A percentile compares a stretch with the other conserved stretches of the same genome.
phyloP scores from a whole-genome alignment of 1,140 invertebrate genomes.

The Drosophila navojoa region DNA sequence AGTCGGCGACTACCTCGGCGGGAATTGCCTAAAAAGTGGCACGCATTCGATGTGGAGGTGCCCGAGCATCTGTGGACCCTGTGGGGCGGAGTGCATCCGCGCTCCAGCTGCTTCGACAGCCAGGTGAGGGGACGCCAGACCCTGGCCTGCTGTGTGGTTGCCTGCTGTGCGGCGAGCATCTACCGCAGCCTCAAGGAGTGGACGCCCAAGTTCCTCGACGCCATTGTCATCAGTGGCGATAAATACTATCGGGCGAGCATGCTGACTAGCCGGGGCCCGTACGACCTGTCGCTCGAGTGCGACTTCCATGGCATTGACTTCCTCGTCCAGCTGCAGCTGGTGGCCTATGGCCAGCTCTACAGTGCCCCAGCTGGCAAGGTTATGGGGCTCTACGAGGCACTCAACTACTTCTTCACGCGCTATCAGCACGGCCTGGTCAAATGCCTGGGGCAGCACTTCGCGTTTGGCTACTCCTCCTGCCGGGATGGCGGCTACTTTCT shows the following conservation, averaged over 20 bases:
- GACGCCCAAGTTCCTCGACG: conserved; percentile 85
- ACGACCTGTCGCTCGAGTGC: conserved; percentile 76
- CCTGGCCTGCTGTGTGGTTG: conserved; percentile 84
- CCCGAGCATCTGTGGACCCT: conserved; percentile 85
- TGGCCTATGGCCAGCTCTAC: conserved; percentile 85
- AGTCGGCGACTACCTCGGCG: conserved; percentile 74
- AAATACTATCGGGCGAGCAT: conserved; percentile 84
- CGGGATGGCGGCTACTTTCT: conserved; percentile 85
- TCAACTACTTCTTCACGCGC: conserved; percentile 85
- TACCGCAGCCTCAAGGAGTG: conserved; percentile 85
- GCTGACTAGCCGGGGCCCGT: conserved; percentile 77
- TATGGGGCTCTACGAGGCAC: conserved; percentile 85
- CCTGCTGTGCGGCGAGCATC: conserved; percentile 85
- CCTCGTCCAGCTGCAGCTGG: conserved; percentile 84
- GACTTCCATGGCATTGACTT: conserved; percentile 85
- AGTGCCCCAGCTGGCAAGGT: conserved; percentile 84
- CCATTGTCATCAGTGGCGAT: conserved; percentile 85
- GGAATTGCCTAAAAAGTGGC: conserved; percentile 67
- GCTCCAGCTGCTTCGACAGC: conserved; percentile 78
- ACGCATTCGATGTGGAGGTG: conserved; percentile 86
- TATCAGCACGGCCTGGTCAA: conserved; percentile 84
- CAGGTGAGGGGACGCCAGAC: conserved; percentile 84
- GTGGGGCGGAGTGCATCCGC: conserved; percentile 85
- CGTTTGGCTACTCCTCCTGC: conserved; percentile 84
- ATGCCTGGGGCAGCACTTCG: conserved; percentile 84